A percentile compares a stretch with the other conserved stretches of the same genome.
phyloP scores from a whole-genome alignment of 2,113 vertebrate species.

The Atractosteus spatula region DNA sequence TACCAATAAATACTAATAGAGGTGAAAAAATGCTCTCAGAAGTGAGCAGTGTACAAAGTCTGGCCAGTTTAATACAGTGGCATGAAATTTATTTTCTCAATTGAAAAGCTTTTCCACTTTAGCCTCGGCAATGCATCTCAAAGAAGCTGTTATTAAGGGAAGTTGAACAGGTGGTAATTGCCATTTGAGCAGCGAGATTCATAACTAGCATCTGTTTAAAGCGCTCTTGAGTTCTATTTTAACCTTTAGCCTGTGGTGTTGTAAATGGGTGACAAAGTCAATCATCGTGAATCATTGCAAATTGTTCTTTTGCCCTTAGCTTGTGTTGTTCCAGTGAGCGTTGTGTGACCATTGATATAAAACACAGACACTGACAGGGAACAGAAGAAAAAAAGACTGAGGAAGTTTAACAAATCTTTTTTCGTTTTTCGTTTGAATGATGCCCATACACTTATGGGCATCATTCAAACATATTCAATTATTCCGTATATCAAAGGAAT shows the following conservation, averaged over 20 bases:
- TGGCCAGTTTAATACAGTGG: neutral
- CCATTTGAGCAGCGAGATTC: conserved; percentile 2
- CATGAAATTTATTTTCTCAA: neutral
- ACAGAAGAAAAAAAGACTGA: no score
- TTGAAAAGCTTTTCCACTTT: neutral
- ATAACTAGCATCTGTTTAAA: conserved; percentile 36
- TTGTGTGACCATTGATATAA: no score
- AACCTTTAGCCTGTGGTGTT: conserved; percentile 36
- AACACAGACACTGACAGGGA: neutral
- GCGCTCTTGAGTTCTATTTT: conserved; percentile 41
- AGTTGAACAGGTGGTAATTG: conserved; percentile 43
- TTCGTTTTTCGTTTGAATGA: no score
- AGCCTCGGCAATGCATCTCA: neutral
- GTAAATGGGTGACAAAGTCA: conserved; percentile 38
- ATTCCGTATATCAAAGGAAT: no score
- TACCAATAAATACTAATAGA: no score
- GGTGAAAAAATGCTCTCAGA: no score
- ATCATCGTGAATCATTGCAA: conserved; percentile 36
- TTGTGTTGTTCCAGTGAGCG: no score
- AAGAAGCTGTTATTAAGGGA: conserved; percentile 14
- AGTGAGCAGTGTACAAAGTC: no score
- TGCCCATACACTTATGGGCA: no score
- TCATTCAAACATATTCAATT: no score
- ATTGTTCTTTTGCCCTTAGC: conserved; percentile 30
- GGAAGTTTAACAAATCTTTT: no score